Conservation (phyloP, 2,888 invertebrate species). For the Willowsia nigromaculata region DNA sequence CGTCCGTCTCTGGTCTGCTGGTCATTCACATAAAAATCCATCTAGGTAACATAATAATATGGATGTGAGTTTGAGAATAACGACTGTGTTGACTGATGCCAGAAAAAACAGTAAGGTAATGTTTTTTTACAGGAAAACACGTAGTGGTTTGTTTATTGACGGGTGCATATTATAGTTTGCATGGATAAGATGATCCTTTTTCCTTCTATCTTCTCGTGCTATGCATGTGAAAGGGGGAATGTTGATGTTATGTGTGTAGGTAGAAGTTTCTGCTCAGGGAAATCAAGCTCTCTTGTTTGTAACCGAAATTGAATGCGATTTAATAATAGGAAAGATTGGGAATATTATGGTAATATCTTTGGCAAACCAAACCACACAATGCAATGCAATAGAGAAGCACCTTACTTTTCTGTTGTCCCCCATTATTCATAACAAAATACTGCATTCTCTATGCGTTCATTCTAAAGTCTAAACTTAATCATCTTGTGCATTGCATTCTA, state of each 20-base stretch:
- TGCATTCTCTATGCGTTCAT: too few species aligned
- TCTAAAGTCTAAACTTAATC: too few species aligned
- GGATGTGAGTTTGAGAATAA: background rate
- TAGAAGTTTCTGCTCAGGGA: background rate
- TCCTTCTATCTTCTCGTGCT: background rate
- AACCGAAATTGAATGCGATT: constrained; percentile 29
- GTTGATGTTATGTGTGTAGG: background rate
- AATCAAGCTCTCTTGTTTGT: constrained; percentile 4
- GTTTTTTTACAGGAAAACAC: background rate
- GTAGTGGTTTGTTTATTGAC: too few species aligned
- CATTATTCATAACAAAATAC: too few species aligned
- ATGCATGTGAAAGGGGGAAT: background rate
- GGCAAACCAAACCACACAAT: background rate
- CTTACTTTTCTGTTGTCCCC: background rate
- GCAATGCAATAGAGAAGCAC: background rate
- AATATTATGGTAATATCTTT: background rate
- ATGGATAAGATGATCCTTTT: background rate
- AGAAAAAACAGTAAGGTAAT: background rate
- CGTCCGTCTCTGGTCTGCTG: too few species aligned
- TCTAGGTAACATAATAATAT: background rate
- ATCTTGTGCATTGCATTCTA: too few species aligned
- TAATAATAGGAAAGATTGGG: constrained; percentile 2
- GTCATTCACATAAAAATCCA: too few species aligned
- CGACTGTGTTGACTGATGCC: too few species aligned
- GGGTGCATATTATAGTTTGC: background rate